phyloP scores from a whole-genome alignment of 2,888 invertebrate genomes.

The Nebria salina region DNA sequence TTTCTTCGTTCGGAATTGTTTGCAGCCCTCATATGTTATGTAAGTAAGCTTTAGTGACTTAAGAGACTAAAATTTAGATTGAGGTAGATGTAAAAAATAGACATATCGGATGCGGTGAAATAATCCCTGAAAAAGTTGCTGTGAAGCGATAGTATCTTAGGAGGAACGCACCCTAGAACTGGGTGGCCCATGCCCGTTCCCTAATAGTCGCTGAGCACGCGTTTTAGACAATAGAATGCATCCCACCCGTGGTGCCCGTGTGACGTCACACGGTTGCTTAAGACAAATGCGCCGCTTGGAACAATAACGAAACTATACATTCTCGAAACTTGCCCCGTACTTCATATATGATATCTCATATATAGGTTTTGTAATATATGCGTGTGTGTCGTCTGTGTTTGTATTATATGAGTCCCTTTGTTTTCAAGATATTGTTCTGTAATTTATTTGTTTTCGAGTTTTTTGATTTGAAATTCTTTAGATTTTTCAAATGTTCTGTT shows the following conservation, averaged over 20 bases:
- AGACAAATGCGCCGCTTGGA: neutral
- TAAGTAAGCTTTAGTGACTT: neutral
- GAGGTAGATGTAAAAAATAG: neutral
- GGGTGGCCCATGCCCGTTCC: neutral
- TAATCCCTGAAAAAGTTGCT: neutral
- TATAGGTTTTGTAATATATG: neutral
- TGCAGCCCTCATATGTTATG: neutral
- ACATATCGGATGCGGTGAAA: neutral
- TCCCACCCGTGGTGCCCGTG: neutral
- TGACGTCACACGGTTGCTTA: neutral
- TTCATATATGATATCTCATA: constrained; percentile 1
- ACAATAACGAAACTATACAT: constrained; percentile 1
- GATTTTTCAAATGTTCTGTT: neutral
- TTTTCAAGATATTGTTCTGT: neutral
- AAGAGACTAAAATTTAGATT: too few relatives aligned
- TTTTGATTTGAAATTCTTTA: neutral
- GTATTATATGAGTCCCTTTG: neutral
- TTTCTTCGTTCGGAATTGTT: neutral
- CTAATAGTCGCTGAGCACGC: neutral
- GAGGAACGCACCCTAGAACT: neutral
- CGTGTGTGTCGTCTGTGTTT: neutral
- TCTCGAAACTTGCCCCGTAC: neutral
- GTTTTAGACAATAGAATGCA: neutral
- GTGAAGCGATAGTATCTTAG: neutral
- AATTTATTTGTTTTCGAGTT: neutral